A percentile compares a stretch with the other conserved stretches of the same genome.
Evolutionary conservation across 2,113 vertebrate genomes (phyloP).

Genomic region (Crypturellus undulatus): DNA sequence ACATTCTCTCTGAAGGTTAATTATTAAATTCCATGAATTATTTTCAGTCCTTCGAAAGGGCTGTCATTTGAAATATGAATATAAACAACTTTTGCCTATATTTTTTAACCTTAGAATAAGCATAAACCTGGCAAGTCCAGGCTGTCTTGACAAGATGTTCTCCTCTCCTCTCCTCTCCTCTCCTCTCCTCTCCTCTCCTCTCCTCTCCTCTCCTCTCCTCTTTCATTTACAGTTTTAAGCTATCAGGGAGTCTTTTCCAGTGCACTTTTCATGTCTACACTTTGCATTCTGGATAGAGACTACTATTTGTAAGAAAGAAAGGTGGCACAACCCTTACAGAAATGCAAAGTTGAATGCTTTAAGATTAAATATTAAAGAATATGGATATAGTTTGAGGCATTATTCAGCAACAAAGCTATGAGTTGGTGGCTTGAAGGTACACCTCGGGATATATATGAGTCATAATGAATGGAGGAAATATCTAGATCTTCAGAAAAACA

Average conservation of each 20-base stretch:
- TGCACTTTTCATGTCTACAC: background rate
- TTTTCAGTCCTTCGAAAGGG: background rate
- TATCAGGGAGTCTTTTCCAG: background rate
- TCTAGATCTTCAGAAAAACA: background rate
- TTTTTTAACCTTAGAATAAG: background rate
- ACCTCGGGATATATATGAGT: background rate
- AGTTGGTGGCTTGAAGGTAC: background rate
- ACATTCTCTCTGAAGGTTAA: background rate
- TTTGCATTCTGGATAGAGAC: background rate
- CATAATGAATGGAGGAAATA: background rate
- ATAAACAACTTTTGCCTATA: background rate
- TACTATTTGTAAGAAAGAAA: background rate
- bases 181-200: no score
- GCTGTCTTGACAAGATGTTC: no score
- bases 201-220: background rate
- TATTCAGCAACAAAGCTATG: background rate
- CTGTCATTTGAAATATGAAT: background rate
- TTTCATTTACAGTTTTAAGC: background rate
- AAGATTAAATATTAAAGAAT: background rate
- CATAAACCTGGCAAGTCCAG: background rate
- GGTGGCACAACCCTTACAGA: background rate
- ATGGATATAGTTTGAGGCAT: background rate
- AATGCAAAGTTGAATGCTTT: background rate
- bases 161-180: no score
- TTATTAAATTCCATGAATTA: background rate